Base-by-base conservation (phyloP, 2,888 invertebrate species). In the Rotaria magnacalcarata region DNA sequence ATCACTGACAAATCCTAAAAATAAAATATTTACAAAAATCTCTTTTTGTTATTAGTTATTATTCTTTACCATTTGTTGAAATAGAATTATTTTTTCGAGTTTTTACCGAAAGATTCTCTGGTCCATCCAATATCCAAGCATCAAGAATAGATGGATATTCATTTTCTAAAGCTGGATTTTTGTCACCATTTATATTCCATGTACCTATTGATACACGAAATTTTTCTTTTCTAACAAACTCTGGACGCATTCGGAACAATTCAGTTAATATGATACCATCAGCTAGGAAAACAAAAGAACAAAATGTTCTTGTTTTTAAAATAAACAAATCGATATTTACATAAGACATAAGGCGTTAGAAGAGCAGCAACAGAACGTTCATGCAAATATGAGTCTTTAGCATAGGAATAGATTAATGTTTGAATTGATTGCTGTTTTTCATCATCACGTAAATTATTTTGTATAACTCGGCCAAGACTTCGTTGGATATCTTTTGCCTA, bases 101-200 rank as follows among this genome's bases (percentile, higher is more conserved):
- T 8, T 87, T 88, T 86, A 88, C 86, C 21, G 87, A 85, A n/a
- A 93, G 92, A 87, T 93, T 90, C 87, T 93, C 93, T 86, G 94
- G 94, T 84, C 95, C 94, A 91, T 97, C 96, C 84, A 97, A 91
- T 50, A 97, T 92, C 96, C 96, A 96, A 91, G 96, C 95, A 24
- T 95, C 93, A 60, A 96, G 91, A 41, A 84, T 74, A 14, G 75
- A 34, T 84, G 85, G 80, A 52, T 56, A 54, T 34, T 27, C 56
- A n/a, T 52, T 24, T 52, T 84, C 52, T 84, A 56, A 21, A n/a
- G 84, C 84, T 27, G 80, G 58, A 84, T 97, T 97, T 92, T 97
- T 97, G 6, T 99, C 99, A 74, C 99, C 99, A 92, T 99, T 99
- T 0, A 99, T 98, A 92, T 99, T 99, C 92, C 98, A 99, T 0